Evolutionary conservation across 2,888 invertebrate genomes (phyloP).

Genomic region (Branchipolynoe longqiensis): DNA sequence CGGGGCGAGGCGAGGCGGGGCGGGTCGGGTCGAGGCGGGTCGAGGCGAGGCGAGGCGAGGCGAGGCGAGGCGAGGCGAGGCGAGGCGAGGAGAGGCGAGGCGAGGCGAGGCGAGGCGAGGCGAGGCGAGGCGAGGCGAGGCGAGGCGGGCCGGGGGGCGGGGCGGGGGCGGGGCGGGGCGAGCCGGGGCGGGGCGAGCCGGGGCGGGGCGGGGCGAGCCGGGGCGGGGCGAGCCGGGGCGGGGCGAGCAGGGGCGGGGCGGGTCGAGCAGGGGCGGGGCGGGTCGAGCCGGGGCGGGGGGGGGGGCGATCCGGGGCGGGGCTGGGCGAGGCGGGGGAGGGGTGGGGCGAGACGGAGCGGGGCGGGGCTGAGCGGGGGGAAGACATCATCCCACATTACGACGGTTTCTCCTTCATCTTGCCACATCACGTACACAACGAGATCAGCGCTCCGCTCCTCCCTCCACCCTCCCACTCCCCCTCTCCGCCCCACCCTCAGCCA

Average conservation of each 20-base stretch:
- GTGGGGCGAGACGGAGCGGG: background rate
- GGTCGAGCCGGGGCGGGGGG: background rate
- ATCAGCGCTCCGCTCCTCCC: background rate
- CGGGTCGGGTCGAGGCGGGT: too few species aligned
- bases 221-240: too few species aligned
- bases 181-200: background rate
- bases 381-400: slow-evolving; percentile 15
- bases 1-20: background rate
- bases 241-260: too few species aligned
- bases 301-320: too few species aligned
- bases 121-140: too few species aligned
- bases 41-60: too few species aligned
- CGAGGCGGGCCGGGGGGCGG: background rate
- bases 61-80: background rate
- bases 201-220: too few species aligned
- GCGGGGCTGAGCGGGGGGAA: background rate
- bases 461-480: too few species aligned
- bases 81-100: background rate
- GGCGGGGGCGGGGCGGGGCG: background rate
- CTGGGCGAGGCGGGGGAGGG: too few species aligned
- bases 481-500: too few species aligned
- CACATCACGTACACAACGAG: slow-evolving; percentile 19
- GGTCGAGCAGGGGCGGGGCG: background rate
- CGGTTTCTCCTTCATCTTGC: background rate
- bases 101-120: too few species aligned